Percentiles rank a stretch among this genome's conserved stretches.
Evolutionary conservation across 1,140 invertebrate genomes (phyloP).

Genomic region (Nasonia vitripennis): DNA sequence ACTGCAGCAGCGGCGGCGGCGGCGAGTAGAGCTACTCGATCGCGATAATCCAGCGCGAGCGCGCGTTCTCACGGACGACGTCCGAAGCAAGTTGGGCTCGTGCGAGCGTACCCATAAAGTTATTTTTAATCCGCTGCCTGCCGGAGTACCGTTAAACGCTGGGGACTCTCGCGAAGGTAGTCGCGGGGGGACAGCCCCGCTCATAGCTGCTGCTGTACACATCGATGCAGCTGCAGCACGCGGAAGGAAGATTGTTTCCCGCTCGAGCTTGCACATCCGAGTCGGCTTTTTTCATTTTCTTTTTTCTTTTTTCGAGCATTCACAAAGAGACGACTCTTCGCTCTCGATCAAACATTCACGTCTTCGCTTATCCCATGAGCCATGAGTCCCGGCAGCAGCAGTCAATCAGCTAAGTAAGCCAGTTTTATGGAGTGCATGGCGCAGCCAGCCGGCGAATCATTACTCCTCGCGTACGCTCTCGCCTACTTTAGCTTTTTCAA

Average conservation of each 20-base stretch:
- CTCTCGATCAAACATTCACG: slow-evolving; percentile 7
- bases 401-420: neutral
- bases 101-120: slow-evolving; percentile 59
- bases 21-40: slow-evolving; percentile 53
- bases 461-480: neutral
- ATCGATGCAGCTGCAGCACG: too few relatives aligned
- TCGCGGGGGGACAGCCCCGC: too few relatives aligned
- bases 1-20: slow-evolving; percentile 49
- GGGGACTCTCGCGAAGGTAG: slow-evolving; percentile 39
- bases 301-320: too few relatives aligned
- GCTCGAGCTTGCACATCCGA: too few relatives aligned
- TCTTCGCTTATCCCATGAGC: slow-evolving; percentile 25
- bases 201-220: too few relatives aligned
- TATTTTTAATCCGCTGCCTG: slow-evolving; percentile 60
- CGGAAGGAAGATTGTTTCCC: too few relatives aligned
- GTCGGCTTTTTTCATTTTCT: too few relatives aligned
- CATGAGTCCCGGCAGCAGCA: neutral
- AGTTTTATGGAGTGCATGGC: neutral
- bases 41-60: slow-evolving; percentile 63
- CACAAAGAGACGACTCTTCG: slow-evolving; percentile 14
- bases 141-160: slow-evolving; percentile 60
- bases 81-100: slow-evolving; percentile 59
- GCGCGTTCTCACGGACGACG: slow-evolving; percentile 63
- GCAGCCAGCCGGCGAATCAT: neutral
- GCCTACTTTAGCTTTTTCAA: slow-evolving; percentile 1